Conservation (phyloP, 2,797 vertebrate species). For the Otolemur crassicaudatus region DNA sequence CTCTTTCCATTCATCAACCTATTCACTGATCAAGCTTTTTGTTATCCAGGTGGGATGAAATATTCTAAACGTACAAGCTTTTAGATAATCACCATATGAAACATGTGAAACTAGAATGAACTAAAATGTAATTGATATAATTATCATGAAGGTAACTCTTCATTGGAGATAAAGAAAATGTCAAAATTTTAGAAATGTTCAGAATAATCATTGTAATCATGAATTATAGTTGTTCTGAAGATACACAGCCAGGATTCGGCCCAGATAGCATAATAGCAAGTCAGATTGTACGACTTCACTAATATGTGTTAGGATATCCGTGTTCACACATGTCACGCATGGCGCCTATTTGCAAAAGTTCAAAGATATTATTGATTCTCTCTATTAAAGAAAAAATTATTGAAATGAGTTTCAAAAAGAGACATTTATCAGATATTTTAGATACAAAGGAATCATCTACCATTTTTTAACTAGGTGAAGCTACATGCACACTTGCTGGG, state of each 20-base stretch:
- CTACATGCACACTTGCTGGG: background rate
- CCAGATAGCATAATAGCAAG: background rate
- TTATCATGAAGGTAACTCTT: background rate
- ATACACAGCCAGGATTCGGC: background rate
- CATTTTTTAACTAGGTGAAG: background rate
- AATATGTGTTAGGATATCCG: background rate
- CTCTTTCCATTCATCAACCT: background rate
- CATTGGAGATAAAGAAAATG: background rate
- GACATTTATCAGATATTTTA: background rate
- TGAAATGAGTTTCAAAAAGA: slow-evolving; percentile 9
- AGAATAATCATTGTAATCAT: background rate
- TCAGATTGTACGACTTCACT: background rate
- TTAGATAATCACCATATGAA: background rate
- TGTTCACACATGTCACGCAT: background rate
- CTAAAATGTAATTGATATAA: background rate
- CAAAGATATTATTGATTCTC: background rate
- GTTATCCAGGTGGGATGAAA: background rate
- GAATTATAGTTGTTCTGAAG: background rate
- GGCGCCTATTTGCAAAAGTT: background rate
- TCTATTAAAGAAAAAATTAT: background rate
- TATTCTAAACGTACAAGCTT: background rate
- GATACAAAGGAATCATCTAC: background rate
- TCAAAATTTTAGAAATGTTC: background rate
- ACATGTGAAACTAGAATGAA: background rate
- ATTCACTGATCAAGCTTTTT: background rate